These are phyloP conservation scores for Mungos mungo DNA, from an alignment of 2,113 vertebrate genomes.

Conservation along the genomic window DNA sequence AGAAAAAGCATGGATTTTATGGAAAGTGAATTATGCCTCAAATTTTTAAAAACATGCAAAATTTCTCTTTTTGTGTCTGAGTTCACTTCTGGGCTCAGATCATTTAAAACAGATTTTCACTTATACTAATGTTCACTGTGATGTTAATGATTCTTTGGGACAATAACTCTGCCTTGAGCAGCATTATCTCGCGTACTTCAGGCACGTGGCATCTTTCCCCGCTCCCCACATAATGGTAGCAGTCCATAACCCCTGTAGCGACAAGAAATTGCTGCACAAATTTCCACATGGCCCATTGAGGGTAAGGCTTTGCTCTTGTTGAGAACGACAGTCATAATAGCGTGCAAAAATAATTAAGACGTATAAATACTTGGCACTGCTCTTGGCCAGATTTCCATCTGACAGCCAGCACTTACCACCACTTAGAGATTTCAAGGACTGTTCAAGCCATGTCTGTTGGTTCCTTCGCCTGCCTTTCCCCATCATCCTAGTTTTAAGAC, in stretches of 20 bases:
- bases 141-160: not conserved
- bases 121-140: not conserved
- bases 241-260: not conserved
- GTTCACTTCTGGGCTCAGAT: not conserved
- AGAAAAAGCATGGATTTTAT: not conserved
- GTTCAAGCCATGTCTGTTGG: not conserved
- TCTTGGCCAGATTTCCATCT: not conserved
- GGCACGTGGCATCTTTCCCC: not conserved
- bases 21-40: not conserved
- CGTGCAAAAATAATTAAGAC: not conserved
- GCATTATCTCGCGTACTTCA: not conserved
- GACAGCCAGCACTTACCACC: not conserved
- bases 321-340: not conserved
- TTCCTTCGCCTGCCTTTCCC: not conserved
- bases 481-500: not conserved
- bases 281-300: not conserved
- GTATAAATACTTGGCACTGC: not conserved
- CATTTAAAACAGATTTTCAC: not conserved
- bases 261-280: not conserved
- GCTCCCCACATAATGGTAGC: not conserved
- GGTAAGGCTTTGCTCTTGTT: not conserved
- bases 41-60: not conserved
- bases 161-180: not conserved
- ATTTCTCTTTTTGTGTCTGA: not conserved
- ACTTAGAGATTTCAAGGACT: not conserved